Conservation (phyloP, 2,113 vertebrate species). For the Barnardius zonarius region DNA sequence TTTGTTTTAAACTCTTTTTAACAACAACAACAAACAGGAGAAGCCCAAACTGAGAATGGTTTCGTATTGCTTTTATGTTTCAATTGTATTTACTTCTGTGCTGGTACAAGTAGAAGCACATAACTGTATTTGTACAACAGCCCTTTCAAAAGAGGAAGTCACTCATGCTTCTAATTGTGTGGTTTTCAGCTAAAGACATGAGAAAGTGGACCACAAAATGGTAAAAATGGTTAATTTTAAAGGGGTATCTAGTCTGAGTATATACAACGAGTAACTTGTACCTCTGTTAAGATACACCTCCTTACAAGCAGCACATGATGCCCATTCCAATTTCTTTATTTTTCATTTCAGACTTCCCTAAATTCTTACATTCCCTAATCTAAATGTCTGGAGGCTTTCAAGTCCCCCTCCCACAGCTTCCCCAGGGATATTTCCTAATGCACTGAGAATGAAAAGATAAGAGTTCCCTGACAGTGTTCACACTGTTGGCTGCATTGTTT, state of each 20-base stretch:
- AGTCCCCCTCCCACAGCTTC: constrained; percentile 18
- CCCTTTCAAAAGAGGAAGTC: constrained; percentile 26
- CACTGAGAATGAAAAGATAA: neutral
- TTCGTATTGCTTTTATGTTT: constrained; percentile 29
- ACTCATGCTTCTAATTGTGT: constrained; percentile 11
- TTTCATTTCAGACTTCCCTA: neutral
- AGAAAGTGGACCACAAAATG: neutral
- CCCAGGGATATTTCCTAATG: constrained; percentile 6
- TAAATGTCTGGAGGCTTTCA: neutral
- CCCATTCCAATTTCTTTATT: neutral
- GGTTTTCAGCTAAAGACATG: neutral
- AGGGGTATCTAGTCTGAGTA: neutral
- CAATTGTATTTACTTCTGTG: constrained; percentile 46
- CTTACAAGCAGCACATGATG: neutral
- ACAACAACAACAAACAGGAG: neutral
- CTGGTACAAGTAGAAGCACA: neutral
- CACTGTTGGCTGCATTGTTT: neutral
- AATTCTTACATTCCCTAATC: neutral
- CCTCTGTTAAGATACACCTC: neutral
- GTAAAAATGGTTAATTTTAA: neutral
- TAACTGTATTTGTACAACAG: constrained; percentile 3
- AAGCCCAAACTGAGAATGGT: constrained; percentile 6
- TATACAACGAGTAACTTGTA: neutral
- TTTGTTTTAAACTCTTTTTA: neutral
- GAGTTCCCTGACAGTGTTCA: neutral